These are phyloP conservation scores for Falco concolor DNA, from an alignment of 2,797 vertebrate genomes.

Conservation along the genomic window DNA sequence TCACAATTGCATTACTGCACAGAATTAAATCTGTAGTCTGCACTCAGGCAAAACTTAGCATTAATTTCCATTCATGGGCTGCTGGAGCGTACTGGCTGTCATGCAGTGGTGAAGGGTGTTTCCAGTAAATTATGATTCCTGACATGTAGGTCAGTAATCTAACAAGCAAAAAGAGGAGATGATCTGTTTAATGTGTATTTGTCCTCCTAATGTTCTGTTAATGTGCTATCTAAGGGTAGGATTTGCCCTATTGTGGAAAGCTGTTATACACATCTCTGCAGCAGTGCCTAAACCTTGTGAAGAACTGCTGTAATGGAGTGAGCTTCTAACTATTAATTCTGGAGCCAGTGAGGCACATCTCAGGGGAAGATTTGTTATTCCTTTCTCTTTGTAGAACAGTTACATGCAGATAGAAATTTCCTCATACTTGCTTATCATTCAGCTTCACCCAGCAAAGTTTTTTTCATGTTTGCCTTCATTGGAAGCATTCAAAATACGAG, in stretches of 20 bases:
- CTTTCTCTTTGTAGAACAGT: not conserved
- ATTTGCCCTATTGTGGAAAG: not conserved
- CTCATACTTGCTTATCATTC: not conserved
- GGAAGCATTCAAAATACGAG: not conserved
- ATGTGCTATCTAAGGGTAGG: not conserved
- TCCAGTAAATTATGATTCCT: not conserved
- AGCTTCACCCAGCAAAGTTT: not conserved
- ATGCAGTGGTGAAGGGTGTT: not conserved
- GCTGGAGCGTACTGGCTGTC: not conserved
- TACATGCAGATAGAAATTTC: not conserved
- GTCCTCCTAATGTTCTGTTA: not conserved
- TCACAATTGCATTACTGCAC: not conserved
- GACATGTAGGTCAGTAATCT: not conserved
- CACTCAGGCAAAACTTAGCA: not conserved
- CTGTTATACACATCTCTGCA: not conserved
- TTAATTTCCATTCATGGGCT: not conserved
- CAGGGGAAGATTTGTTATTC: not conserved
- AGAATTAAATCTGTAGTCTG: not conserved
- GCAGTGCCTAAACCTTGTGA: not conserved
- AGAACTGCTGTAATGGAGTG: not conserved
- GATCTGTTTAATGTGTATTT: not conserved
- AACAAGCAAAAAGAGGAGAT: not conserved
- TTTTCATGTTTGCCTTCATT: not conserved
- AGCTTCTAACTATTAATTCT: not conserved
- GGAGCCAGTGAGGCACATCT: not conserved